Evolutionary conservation across 1,140 invertebrate genomes (phyloP), one percentile per base, ranked within the genome.

Genomic region (Drosophila persimilis): DNA sequence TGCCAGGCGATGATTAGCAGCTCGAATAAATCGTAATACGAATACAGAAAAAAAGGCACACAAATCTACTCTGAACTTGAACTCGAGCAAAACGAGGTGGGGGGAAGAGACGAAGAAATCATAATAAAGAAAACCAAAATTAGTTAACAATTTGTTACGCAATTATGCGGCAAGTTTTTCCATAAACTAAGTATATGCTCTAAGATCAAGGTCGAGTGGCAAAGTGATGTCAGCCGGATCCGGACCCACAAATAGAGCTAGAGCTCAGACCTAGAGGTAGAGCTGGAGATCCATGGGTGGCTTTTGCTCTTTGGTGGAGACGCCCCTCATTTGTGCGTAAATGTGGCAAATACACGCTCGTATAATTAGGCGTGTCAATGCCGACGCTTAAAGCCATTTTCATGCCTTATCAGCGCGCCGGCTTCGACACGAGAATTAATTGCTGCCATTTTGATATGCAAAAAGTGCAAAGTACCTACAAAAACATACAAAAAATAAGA

Each of bases 361-460:
- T 74, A 84, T 84, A 83, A 83, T 84, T 78, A 72, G 81, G 81
- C 81, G 81, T 86, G 81, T 86, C 83, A 86, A 86, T 78, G 74
- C 73, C 83, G 51, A 81, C 65, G 81, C 83, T 78, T 81, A 53
- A 77, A 71, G 81, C 65, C 83, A 78, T 86, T 88, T 85, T 80
- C 77, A 55, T 50, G 61, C 61, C 74, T 86, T 86, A 86, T 86
- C 81, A 61, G 73, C 61, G 24, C 26, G 56, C 46, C 63, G 56
- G 29, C 63, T 52, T 43, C 69, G 80, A 86, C 80, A 86, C 65
- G 73, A 55, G 70, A 86, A 86, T 88, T 88, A 86, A 86, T 86
- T 86, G 81, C 81, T 74, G 81, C 81, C 77, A 86, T 86, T 86
- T 84, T 69, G 74, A 86, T 86, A 88, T 81, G 81, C 81, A 80